These are phyloP conservation scores for Drosophila rhopaloa DNA, from an alignment of 1,140 invertebrate species.

Conservation along the genomic window DNA sequence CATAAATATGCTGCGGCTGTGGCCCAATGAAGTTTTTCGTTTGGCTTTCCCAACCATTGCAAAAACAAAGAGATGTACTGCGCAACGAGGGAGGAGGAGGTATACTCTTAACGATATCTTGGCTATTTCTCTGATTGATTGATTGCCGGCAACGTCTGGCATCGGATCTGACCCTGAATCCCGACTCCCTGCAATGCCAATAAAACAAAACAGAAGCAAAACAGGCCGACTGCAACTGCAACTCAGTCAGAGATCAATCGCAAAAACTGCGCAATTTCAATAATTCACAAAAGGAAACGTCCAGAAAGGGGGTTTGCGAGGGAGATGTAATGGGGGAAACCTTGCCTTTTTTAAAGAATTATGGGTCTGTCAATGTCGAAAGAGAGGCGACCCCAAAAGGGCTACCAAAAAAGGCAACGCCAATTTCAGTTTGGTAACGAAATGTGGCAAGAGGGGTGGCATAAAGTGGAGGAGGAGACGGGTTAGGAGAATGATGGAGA, in stretches of 20 bases:
- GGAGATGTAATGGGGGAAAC: slow-evolving; percentile 14
- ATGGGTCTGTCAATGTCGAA: slow-evolving; percentile 53
- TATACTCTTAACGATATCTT: slow-evolving; percentile 37
- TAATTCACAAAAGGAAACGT: slow-evolving; percentile 79
- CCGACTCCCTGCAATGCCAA: slow-evolving; percentile 29
- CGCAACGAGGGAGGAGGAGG: not conserved
- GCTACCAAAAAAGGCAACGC: slow-evolving; percentile 68
- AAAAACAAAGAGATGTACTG: not conserved
- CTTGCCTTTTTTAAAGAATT: slow-evolving; percentile 54
- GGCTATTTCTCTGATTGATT: slow-evolving; percentile 71
- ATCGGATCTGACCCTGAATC: slow-evolving; percentile 36
- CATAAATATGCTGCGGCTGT: slow-evolving; percentile 19
- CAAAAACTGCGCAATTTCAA: slow-evolving; percentile 74
- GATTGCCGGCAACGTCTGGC: slow-evolving; percentile 58
- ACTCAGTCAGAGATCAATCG: slow-evolving; percentile 55
- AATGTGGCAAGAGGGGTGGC: not conserved
- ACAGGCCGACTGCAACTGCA: slow-evolving; percentile 17
- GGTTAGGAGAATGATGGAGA: slow-evolving; percentile 10
- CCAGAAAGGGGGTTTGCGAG: slow-evolving; percentile 11
- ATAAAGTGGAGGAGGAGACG: slow-evolving; percentile 2
- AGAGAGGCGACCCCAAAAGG: slow-evolving; percentile 57
- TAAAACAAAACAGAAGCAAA: slow-evolving; percentile 36
- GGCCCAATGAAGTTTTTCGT: slow-evolving; percentile 8
- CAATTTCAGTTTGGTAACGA: slow-evolving; percentile 60
- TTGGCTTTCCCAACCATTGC: slow-evolving; percentile 13